phyloP scores from a whole-genome alignment of 2,797 vertebrate species.

The Carcharodon carcharias region DNA sequence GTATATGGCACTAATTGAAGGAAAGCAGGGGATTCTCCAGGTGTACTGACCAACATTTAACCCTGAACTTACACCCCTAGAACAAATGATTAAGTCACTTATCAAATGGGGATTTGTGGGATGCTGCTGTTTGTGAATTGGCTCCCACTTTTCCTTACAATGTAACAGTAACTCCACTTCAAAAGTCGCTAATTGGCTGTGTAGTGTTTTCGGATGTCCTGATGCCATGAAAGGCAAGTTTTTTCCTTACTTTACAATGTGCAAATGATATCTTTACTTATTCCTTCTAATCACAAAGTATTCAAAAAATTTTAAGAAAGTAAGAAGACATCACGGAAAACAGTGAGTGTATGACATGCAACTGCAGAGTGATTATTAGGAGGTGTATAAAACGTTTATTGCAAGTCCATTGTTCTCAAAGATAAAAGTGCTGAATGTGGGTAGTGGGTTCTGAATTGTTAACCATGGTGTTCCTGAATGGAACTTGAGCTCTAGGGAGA shows the following conservation, averaged over 20 bases:
- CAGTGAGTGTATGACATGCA: background rate
- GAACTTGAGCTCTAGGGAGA: background rate
- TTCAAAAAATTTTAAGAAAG: background rate
- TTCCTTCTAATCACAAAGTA: no score
- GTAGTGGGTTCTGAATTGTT: background rate
- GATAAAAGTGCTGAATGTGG: background rate
- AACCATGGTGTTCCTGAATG: background rate
- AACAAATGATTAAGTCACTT: background rate
- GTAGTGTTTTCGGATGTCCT: background rate
- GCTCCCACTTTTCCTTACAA: background rate
- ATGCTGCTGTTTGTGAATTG: background rate
- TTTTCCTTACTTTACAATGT: no score
- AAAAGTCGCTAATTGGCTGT: background rate
- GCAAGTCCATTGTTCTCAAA: background rate
- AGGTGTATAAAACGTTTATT: background rate
- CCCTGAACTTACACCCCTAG: background rate
- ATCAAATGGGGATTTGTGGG: background rate
- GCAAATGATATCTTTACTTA: no score
- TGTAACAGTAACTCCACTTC: background rate
- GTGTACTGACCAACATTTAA: background rate
- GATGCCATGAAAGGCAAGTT: background rate
- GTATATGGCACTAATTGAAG: background rate
- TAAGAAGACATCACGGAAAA: background rate
- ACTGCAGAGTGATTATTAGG: background rate
- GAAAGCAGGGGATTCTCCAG: background rate